phyloP scores from a whole-genome alignment of 1,140 invertebrate genomes.

The Patella vulgata region DNA sequence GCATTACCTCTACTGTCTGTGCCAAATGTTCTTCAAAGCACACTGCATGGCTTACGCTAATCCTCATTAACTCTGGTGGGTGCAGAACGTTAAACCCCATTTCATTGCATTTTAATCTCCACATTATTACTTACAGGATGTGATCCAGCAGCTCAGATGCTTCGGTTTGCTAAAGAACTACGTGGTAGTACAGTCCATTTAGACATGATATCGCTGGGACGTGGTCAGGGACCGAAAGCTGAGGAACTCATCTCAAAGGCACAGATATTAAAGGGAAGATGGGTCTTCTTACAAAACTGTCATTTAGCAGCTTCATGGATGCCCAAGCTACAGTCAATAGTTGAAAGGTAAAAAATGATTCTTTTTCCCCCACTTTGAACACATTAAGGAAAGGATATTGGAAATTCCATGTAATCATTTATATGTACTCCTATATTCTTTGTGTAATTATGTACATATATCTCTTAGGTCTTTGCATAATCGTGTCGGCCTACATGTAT shows the following conservation, averaged over 20 bases:
- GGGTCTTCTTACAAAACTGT: conserved; percentile 74
- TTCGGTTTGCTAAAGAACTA: conserved; percentile 64
- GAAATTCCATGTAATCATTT: no score
- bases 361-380: not conserved
- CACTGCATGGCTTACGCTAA: no score
- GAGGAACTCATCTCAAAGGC: conserved; percentile 65
- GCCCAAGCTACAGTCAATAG: conserved; percentile 60
- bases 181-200: conserved; percentile 61
- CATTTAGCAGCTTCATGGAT: conserved; percentile 66
- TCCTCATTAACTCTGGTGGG: no score
- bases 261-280: conserved; percentile 64
- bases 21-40: no score
- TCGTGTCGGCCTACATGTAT: not conserved
- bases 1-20: no score
- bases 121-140: conserved; percentile 48
- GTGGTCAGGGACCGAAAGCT: conserved; percentile 64
- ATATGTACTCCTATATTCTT: no score
- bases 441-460: not conserved
- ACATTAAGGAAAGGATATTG: no score
- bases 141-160: conserved; percentile 61
- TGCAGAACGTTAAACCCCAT: no score
- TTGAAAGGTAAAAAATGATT: conserved; percentile 54
- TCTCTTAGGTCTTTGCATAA: not conserved
- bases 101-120: no score
- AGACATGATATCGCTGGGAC: conserved; percentile 66